Evolutionary conservation across 2,797 vertebrate genomes (phyloP).

Genomic region (Eulemur rubriventer): DNA sequence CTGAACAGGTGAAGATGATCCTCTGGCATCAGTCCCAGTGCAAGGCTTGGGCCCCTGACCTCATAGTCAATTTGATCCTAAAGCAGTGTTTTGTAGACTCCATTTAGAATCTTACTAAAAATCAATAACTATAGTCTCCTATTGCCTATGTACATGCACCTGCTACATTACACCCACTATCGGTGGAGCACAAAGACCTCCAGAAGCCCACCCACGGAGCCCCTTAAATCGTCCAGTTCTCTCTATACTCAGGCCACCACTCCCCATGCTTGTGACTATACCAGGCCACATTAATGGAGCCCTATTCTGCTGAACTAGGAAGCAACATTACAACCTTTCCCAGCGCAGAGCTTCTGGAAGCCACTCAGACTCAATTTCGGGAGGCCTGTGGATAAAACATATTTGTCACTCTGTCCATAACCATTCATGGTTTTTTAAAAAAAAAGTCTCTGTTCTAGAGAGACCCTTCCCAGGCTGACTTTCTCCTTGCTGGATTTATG

Average conservation of each 20-base stretch:
- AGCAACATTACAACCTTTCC: not conserved
- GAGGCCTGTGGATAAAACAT: not conserved
- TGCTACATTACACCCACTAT: not conserved
- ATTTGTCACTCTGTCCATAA: not conserved
- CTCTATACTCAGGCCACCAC: rapidly evolving
- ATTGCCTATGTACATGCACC: not conserved
- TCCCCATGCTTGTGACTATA: not conserved
- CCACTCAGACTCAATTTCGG: not conserved
- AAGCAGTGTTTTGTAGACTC: not conserved
- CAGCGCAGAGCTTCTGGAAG: not conserved
- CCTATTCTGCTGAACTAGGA: not conserved
- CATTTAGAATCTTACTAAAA: slow-evolving; percentile 39
- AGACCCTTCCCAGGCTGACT: not conserved
- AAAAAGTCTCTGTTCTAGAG: not conserved
- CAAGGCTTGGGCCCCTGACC: not conserved
- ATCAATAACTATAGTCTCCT: not conserved
- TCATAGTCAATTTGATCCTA: not conserved
- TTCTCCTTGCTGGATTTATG: not conserved
- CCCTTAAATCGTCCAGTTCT: not conserved
- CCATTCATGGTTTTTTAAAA: not conserved
- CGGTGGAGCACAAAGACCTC: no score
- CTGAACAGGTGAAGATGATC: not conserved
- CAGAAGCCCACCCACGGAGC: not conserved
- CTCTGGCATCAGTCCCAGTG: not conserved
- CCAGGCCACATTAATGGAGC: not conserved